These are phyloP conservation scores for Polia nebulosa DNA, from an alignment of 2,888 invertebrate genomes.

Conservation along the genomic window DNA sequence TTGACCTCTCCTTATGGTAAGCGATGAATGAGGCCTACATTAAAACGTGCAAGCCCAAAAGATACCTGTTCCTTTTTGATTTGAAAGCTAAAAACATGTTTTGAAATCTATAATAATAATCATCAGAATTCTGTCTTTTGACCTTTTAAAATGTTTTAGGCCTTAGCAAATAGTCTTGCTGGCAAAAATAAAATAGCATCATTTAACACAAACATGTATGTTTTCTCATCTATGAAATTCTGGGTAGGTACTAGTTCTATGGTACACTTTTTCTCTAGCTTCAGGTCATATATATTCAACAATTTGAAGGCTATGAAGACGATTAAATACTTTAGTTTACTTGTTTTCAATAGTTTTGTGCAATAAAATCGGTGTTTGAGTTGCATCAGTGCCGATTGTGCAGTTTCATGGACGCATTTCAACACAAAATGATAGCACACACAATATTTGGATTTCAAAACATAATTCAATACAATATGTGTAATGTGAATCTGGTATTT, in stretches of 20 bases:
- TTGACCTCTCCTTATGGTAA: background rate
- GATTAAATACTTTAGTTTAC: constrained; percentile 29
- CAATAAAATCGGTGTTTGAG: constrained; percentile 27
- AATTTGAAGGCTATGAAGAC: background rate
- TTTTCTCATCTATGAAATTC: background rate
- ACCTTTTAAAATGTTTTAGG: too few relatives aligned
- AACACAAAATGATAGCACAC: constrained; percentile 46
- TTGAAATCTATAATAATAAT: too few relatives aligned
- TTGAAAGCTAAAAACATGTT: too few relatives aligned
- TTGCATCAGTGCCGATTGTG: constrained; percentile 53
- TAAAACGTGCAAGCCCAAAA: background rate
- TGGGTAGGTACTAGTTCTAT: too few relatives aligned
- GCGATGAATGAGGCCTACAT: background rate
- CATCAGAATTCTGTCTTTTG: too few relatives aligned
- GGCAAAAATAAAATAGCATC: too few relatives aligned
- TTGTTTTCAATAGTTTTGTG: constrained; percentile 32
- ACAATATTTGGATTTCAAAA: constrained; percentile 49
- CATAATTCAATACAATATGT: constrained; percentile 23
- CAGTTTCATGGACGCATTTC: constrained; percentile 53
- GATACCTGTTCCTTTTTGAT: background rate
- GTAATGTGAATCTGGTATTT: constrained; percentile 30
- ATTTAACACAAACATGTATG: background rate
- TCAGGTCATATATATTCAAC: background rate
- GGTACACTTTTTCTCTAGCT: background rate
- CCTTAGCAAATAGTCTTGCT: too few relatives aligned